Percentiles rank a stretch among this genome's conserved stretches.
These are phyloP conservation scores for Phaenicophaeus curvirostris DNA, from an alignment of 2,797 vertebrate species.

Conservation along the genomic window DNA sequence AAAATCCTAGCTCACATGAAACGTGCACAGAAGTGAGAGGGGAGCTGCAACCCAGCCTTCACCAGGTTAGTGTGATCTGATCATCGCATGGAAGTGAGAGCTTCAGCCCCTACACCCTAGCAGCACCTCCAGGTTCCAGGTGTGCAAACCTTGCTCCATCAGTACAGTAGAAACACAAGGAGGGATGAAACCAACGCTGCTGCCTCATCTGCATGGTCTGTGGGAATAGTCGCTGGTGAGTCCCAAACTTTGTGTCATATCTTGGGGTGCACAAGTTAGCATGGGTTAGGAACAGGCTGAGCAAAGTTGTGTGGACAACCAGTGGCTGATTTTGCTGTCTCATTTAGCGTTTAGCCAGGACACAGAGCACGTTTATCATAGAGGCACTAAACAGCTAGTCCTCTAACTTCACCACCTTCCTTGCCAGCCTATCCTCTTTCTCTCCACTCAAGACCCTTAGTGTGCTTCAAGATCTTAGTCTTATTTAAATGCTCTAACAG, in stretches of 20 bases:
- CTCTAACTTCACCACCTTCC: background rate
- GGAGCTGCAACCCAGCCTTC: background rate
- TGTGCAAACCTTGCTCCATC: background rate
- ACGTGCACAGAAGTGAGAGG: background rate
- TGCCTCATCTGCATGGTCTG: background rate
- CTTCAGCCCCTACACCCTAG: background rate
- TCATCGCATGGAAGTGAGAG: background rate
- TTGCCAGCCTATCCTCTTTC: background rate
- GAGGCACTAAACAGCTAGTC: background rate
- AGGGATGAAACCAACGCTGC: background rate
- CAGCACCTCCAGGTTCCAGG: background rate
- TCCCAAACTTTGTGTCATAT: background rate
- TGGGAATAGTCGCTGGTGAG: background rate
- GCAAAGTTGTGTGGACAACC: background rate
- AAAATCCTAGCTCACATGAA: background rate
- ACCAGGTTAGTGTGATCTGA: background rate
- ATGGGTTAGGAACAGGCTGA: background rate
- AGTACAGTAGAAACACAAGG: fast-evolving
- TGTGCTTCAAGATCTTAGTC: background rate
- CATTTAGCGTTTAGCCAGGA: background rate
- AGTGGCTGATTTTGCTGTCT: background rate
- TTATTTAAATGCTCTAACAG: background rate
- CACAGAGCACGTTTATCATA: background rate
- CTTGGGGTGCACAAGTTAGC: background rate
- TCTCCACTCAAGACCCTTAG: background rate